Evolutionary conservation across 2,113 vertebrate genomes (phyloP), one percentile per base, ranked within the genome.

Genomic region (Varanus komodoensis): DNA sequence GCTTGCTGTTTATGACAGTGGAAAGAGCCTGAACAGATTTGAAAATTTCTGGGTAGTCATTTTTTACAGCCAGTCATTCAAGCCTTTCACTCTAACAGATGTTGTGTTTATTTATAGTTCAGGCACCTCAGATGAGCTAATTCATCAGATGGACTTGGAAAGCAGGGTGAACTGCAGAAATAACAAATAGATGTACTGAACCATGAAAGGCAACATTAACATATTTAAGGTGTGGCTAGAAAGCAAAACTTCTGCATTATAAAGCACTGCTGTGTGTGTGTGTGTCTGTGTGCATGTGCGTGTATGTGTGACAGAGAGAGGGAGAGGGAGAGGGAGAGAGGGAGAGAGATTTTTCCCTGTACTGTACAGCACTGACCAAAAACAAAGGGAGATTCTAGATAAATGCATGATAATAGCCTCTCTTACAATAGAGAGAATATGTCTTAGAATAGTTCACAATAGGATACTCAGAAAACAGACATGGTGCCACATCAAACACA

Each of bases 61-160:
- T 93, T 64, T 94, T 93, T 94, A 92, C 86, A 92, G 64, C 50
- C 82, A 93, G 75, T 87, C 68, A 93, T 91, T 79, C 91, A 92
- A 89, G 74, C n/a, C 71, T 89, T 78, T 87, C 68, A 87, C 69
- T 91, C 64, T 86, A 93, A 81, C 94, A 96, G 94, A 94, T 94
- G 92, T 8, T 93, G 87, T 90, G 79, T 82, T 91, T 94, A 92
- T 96, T 95, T 95, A 90, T 95, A 94, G 94, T 17, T 88, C 93
- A 68, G 82, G 25, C 82, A 67, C 61, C 89, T 78, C 91, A 93
- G 92, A 94, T 81, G 75, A 93, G 89, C 91, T 91, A 92, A 95
- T 94, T 93, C 75, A 91, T 94, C 93, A 93, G 89, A 90, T 64
- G 82, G 87, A 94, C 75, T 75, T 78, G 89, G 90, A 82, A 95